Conservation (phyloP, 2,888 invertebrate species). For the Acronicta leporina region DNA sequence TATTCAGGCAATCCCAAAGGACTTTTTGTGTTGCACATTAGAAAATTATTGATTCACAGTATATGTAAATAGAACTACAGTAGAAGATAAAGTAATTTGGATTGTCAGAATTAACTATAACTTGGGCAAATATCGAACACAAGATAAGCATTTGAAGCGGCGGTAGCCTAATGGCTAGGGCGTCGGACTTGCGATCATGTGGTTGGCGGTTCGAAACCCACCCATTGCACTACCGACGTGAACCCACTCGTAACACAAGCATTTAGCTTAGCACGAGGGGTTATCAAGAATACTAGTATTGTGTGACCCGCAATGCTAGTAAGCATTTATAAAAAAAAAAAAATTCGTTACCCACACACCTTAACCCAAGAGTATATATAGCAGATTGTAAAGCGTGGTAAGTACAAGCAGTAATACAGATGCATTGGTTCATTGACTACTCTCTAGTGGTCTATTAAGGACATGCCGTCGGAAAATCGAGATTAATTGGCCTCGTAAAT, state of each 20-base stretch:
- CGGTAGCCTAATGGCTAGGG: too few species aligned
- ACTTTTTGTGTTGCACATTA: neutral
- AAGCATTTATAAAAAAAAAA: too few species aligned
- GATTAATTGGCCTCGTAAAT: constrained; percentile 41
- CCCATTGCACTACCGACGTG: too few species aligned
- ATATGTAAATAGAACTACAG: constrained; percentile 2
- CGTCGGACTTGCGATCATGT: too few species aligned
- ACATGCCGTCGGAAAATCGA: constrained; percentile 30
- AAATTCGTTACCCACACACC: constrained; percentile 32
- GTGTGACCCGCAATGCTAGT: too few species aligned
- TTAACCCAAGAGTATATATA: constrained; percentile 33
- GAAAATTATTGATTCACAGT: too few species aligned
- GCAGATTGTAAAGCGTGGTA: constrained; percentile 20
- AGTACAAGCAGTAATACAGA: constrained; percentile 2
- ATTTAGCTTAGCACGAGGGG: too few species aligned
- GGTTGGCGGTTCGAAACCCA: too few species aligned
- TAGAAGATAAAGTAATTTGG: constrained; percentile 7
- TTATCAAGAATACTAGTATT: too few species aligned
- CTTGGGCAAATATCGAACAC: constrained; percentile 32
- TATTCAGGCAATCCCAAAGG: neutral
- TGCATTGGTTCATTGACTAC: constrained; percentile 15
- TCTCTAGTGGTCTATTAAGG: constrained; percentile 28
- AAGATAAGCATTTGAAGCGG: constrained; percentile 32
- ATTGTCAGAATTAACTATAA: constrained; percentile 3
- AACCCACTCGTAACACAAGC: too few species aligned